Percentiles rank a stretch among this genome's conserved stretches.
Evolutionary conservation across 2,113 vertebrate species (phyloP).

Genomic region (Hiodon alosoides): DNA sequence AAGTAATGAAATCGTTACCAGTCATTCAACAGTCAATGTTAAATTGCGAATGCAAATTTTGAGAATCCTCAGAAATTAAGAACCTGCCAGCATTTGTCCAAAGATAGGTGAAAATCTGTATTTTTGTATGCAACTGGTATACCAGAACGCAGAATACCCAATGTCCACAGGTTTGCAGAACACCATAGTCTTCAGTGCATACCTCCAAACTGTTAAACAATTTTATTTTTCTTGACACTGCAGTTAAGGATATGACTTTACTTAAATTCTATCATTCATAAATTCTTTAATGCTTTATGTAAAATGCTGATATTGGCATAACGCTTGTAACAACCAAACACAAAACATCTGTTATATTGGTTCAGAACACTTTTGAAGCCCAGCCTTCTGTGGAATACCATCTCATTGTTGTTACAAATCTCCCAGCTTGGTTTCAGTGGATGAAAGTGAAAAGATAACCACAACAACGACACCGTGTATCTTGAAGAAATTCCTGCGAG

Average conservation of each 20-base stretch:
- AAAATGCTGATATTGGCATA: conserved; percentile 44
- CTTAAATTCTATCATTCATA: conserved; percentile 37
- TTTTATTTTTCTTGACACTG: conserved; percentile 47
- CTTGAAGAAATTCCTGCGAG: conserved; percentile 38
- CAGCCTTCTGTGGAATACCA: conserved; percentile 23
- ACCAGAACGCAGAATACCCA: no score
- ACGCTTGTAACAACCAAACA: conserved; percentile 30
- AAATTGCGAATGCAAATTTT: no score
- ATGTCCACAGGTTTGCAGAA: no score
- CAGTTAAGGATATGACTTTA: conserved; percentile 17
- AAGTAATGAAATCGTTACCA: no score
- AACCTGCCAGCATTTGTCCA: no score
- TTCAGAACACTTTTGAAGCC: conserved; percentile 32
- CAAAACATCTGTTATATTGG: conserved; percentile 61
- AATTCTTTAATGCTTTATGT: conserved; percentile 34
- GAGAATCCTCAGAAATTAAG: no score
- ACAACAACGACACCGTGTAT: conserved; percentile 28
- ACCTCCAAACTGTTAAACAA: conserved; percentile 22
- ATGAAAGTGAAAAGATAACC: conserved; percentile 35
- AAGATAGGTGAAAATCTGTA: no score
- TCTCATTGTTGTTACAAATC: conserved; percentile 28
- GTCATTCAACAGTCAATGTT: no score
- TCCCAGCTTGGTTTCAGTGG: conserved; percentile 33
- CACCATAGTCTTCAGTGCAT: conserved; percentile 22
- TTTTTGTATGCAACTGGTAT: no score